These are phyloP conservation scores for Xiphophorus couchianus DNA, from an alignment of 2,113 vertebrate species.

Conservation along the genomic window DNA sequence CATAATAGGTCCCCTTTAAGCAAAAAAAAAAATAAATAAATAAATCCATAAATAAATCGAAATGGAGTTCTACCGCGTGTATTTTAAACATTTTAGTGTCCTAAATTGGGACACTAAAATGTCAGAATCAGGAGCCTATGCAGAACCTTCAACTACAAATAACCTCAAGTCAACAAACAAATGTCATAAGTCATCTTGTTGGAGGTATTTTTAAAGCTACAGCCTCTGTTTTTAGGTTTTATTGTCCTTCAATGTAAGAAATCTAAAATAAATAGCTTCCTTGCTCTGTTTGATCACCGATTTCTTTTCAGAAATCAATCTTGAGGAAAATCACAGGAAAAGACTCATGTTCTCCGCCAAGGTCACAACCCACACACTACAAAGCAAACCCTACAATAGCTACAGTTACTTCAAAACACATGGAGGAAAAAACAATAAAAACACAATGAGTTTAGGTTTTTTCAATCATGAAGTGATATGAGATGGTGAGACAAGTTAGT, in stretches of 20 bases:
- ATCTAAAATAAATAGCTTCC: neutral
- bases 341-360: neutral
- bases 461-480: neutral
- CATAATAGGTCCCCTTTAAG: no score
- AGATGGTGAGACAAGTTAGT: no score
- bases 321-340: constrained; percentile 1
- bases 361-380: constrained; percentile 29
- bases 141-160: neutral
- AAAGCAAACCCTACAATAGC: constrained; percentile 7
- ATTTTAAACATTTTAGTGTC: neutral
- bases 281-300: neutral
- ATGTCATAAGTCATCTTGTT: neutral
- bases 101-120: no score
- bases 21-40: no score
- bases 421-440: neutral
- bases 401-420: neutral
- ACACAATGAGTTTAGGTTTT: neutral
- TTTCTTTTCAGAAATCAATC: neutral
- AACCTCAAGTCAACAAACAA: neutral
- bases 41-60: neutral
- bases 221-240: neutral
- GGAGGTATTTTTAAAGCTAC: neutral
- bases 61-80: neutral
- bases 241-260: neutral
- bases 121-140: no score